Conservation (phyloP, 37 sponge, comb jelly and placozoan genomes). For the Diacarnus erythraeanus region DNA sequence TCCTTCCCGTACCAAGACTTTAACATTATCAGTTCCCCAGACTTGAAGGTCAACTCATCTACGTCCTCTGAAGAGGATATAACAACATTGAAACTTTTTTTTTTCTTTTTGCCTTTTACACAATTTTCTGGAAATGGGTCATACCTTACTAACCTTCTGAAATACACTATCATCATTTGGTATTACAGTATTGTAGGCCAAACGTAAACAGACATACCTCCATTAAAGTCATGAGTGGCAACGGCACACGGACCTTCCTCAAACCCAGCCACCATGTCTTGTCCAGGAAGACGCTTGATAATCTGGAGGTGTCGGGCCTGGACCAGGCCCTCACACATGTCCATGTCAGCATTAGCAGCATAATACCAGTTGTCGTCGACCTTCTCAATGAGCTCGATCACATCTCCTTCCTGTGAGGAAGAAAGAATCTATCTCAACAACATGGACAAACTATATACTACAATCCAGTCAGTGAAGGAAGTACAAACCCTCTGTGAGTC, state of each 20-base stretch:
- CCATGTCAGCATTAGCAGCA: constrained; percentile 52
- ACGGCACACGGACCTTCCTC: constrained; percentile 74
- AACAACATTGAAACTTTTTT: too few species aligned
- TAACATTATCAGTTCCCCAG: constrained; percentile 79
- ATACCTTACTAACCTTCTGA: too few species aligned
- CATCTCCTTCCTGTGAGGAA: constrained; percentile 61
- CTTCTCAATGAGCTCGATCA: constrained; percentile 71
- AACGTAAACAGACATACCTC: constrained; percentile 23
- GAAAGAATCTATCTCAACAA: too few species aligned
- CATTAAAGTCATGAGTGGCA: constrained; percentile 42
- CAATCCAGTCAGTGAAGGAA: neutral
- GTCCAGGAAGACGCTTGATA: constrained; percentile 57
- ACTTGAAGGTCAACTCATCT: constrained; percentile 69
- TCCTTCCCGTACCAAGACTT: constrained; percentile 51
- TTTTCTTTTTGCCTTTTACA: too few species aligned
- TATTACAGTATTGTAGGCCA: neutral
- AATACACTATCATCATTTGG: too few species aligned
- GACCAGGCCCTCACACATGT: constrained; percentile 40
- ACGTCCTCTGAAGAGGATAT: constrained; percentile 23
- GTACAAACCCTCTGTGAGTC: neutral
- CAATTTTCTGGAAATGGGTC: too few species aligned
- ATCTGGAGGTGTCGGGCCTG: constrained; percentile 40
- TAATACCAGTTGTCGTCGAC: constrained; percentile 70
- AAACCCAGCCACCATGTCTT: constrained; percentile 43
- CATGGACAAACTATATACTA: too few species aligned